Conservation (phyloP, 2,888 invertebrate species). For the Anodontia alba region DNA sequence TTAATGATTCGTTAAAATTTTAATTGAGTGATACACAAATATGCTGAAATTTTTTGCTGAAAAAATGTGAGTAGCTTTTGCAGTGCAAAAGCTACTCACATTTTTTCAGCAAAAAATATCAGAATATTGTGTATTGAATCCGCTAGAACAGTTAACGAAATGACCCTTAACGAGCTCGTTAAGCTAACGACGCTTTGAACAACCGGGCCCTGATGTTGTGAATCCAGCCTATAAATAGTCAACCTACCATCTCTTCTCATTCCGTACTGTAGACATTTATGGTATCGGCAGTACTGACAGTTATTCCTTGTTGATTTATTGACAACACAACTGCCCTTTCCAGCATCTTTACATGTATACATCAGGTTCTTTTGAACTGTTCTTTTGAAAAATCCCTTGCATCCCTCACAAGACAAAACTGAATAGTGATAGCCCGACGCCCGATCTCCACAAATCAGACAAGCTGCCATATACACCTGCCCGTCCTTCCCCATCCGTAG, state of each 20-base stretch:
- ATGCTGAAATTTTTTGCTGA: too few species aligned
- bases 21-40: too few species aligned
- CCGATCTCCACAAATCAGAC: constrained; percentile 82
- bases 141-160: too few species aligned
- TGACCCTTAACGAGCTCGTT: too few species aligned
- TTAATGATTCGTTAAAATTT: too few species aligned
- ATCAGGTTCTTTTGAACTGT: constrained; percentile 83
- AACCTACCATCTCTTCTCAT: constrained; percentile 84
- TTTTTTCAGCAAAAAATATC: too few species aligned
- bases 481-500: not conserved
- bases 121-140: too few species aligned
- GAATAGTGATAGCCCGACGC: constrained; percentile 84
- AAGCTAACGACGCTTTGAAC: too few species aligned
- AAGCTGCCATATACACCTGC: constrained; percentile 45
- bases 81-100: too few species aligned
- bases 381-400: constrained; percentile 85
- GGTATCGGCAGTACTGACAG: constrained; percentile 84
- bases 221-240: too few species aligned
- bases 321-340: constrained; percentile 79
- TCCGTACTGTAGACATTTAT: constrained; percentile 83
- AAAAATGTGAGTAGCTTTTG: too few species aligned
- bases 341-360: constrained; percentile 82
- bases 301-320: constrained; percentile 84
- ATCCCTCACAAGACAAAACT: constrained; percentile 84
- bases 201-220: too few species aligned